Evolutionary conservation across 2,113 vertebrate genomes (phyloP).

Genomic region (Hippocampus abdominalis): DNA sequence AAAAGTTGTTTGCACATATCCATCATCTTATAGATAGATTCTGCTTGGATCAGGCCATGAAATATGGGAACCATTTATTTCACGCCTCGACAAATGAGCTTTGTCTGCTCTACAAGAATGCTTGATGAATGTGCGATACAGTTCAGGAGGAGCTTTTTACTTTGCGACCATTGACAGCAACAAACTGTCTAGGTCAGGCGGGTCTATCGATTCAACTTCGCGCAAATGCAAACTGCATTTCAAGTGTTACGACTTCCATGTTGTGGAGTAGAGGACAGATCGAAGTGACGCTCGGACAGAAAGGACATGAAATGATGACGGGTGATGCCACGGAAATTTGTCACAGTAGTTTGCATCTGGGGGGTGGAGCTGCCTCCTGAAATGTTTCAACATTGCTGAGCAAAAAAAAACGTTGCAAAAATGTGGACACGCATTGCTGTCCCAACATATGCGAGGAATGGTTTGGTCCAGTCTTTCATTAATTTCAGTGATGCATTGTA

Average conservation of each 20-base stretch:
- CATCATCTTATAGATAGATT: slow-evolving; percentile 17
- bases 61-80: slow-evolving; percentile 19
- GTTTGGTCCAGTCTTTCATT: slow-evolving; percentile 18
- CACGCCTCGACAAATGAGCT: slow-evolving; percentile 8
- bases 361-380: slow-evolving; percentile 32
- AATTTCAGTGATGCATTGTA: slow-evolving; percentile 38
- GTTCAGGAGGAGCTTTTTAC: not conserved
- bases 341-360: not conserved
- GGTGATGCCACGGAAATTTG: not conserved
- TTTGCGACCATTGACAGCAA: not conserved
- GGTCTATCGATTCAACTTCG: slow-evolving; percentile 7
- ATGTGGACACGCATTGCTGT: slow-evolving; percentile 8
- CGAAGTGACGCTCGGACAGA: slow-evolving; percentile 7
- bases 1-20: slow-evolving; percentile 17
- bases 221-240: slow-evolving; percentile 4
- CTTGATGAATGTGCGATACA: slow-evolving; percentile 1
- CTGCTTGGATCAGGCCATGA: not conserved
- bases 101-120: slow-evolving; percentile 5
- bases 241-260: not conserved
- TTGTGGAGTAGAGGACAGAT: not conserved
- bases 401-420: slow-evolving; percentile 5
- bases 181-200: not conserved
- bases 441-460: slow-evolving; percentile 34
- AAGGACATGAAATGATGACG: not conserved
- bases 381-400: not conserved